Evolutionary conservation across 2,888 invertebrate genomes (phyloP).

Genomic region (Leptinotarsa juncta): DNA sequence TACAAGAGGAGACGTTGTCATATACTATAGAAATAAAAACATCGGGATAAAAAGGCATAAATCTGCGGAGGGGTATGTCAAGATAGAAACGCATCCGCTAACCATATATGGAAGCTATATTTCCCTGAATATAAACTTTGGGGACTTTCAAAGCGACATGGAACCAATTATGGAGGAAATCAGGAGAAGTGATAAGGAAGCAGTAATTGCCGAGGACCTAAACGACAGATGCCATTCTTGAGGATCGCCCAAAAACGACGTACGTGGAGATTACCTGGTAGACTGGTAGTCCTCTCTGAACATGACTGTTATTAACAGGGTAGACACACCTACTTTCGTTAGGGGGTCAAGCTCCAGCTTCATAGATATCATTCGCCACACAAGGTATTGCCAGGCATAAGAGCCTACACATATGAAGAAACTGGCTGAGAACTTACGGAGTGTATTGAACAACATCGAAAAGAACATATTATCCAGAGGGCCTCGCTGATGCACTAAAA

Average conservation of each 20-base stretch:
- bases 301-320: conserved; percentile 2
- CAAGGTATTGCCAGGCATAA: neutral
- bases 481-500: neutral
- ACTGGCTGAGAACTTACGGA: neutral
- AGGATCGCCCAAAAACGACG: neutral
- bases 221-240: neutral
- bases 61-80: neutral
- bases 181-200: conserved; percentile 2
- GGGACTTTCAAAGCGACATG: neutral
- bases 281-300: neutral
- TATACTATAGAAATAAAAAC: neutral
- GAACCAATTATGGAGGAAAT: conserved; percentile 10
- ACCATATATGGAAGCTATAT: neutral
- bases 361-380: conserved; percentile 16
- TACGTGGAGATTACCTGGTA: conserved; percentile 2
- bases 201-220: neutral
- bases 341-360: conserved; percentile 8
- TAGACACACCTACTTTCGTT: conserved; percentile 13
- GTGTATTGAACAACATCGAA: neutral
- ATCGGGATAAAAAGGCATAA: neutral
- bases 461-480: neutral
- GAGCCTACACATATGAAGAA: conserved; percentile 5
- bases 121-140: no score
- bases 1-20: neutral
- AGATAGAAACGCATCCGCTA: neutral